Conservation (phyloP, 2,797 vertebrate genomes). For the Aldrovandia affinis region DNA sequence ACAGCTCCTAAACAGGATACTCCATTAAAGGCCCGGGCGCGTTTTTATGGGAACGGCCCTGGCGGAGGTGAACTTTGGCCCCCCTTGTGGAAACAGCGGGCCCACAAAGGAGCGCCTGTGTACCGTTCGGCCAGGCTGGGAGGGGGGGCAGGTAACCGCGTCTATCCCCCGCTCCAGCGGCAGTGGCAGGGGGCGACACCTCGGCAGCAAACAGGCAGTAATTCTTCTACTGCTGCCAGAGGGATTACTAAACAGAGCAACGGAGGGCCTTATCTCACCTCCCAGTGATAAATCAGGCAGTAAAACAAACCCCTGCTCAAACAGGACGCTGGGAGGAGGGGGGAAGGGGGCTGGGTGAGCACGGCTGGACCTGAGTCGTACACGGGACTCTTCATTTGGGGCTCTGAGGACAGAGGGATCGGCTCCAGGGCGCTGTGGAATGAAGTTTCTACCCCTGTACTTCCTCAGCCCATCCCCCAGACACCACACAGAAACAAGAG, state of each 20-base stretch:
- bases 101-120: conserved; percentile 3
- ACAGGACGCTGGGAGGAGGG: background rate
- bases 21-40: background rate
- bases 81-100: background rate
- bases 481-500: background rate
- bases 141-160: background rate
- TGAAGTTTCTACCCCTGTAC: no score
- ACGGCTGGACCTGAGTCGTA: background rate
- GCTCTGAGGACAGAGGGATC: background rate
- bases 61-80: conserved; percentile 23
- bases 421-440: conserved; percentile 9
- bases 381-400: background rate
- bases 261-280: conserved; percentile 20
- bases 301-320: conserved; percentile 27
- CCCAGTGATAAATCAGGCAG: conserved; percentile 26
- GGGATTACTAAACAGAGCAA: conserved; percentile 26
- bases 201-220: conserved; percentile 28
- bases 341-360: conserved; percentile 13
- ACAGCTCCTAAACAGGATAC: conserved; percentile 1
- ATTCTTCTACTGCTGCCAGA: conserved; percentile 26
- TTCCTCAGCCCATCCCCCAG: background rate
- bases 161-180: conserved; percentile 18
- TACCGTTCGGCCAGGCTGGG: background rate
- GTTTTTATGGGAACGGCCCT: conserved; percentile 22
- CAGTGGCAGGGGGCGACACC: conserved; percentile 44